Percentiles rank a stretch among this genome's conserved stretches.
phyloP scores from a whole-genome alignment of 2,797 vertebrate species.

The Echiichthys vipera region DNA sequence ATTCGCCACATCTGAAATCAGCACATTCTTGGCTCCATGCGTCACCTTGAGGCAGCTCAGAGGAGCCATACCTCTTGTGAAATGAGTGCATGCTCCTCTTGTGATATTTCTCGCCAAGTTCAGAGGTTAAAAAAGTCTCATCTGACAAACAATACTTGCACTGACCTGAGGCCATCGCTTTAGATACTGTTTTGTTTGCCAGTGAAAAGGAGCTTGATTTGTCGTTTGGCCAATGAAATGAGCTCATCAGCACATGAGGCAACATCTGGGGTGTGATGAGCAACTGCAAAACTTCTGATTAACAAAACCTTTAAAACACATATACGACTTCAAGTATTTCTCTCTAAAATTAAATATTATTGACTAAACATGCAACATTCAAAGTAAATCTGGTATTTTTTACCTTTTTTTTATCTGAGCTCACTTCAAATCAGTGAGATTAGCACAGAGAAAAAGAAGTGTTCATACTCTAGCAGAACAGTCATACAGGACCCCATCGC shows the following conservation, averaged over 20 bases:
- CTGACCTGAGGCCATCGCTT: constrained; percentile 54
- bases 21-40: constrained; percentile 68
- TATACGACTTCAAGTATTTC: neutral
- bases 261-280: constrained; percentile 70
- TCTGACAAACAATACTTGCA: constrained; percentile 57
- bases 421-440: neutral
- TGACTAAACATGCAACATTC: neutral
- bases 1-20: constrained; percentile 82
- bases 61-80: constrained; percentile 67
- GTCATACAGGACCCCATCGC: neutral
- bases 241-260: constrained; percentile 74
- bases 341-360: neutral
- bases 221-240: constrained; percentile 68
- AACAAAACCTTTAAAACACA: constrained; percentile 36
- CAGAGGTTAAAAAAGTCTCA: constrained; percentile 72
- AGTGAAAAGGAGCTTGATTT: constrained; percentile 60
- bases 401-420: neutral
- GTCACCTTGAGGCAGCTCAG: constrained; percentile 70
- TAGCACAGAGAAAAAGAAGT: neutral
- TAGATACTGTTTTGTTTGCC: constrained; percentile 49
- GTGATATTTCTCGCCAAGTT: constrained; percentile 54
- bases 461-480: neutral
- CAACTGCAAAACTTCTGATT: constrained; percentile 50
- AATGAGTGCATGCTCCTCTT: constrained; percentile 57
- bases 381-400: neutral